phyloP scores from a whole-genome alignment of 92 coral and sea anemone genomes.

The Micromussa lordhowensis region DNA sequence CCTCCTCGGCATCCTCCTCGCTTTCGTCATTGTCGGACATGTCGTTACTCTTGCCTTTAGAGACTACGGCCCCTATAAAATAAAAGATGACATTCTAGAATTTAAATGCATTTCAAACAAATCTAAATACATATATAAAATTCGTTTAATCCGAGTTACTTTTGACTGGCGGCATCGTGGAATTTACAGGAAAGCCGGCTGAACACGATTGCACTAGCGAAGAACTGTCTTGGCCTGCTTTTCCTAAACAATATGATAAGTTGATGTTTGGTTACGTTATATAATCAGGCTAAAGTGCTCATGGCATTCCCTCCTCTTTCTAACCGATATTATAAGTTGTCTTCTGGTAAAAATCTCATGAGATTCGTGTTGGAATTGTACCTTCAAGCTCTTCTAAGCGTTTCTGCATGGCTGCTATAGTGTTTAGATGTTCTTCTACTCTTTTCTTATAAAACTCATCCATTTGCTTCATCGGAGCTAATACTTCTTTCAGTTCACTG shows the following conservation, averaged over 20 bases:
- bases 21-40: background rate
- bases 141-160: too few relatives aligned
- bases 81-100: constrained; percentile 9
- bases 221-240: background rate
- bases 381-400: background rate
- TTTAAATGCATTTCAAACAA: constrained; percentile 7
- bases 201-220: constrained; percentile 15
- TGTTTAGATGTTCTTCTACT: background rate
- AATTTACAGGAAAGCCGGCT: background rate
- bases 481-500: background rate
- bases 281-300: background rate
- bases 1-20: constrained; percentile 24
- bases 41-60: constrained; percentile 6
- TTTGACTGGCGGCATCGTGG: background rate
- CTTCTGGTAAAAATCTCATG: background rate
- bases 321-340: background rate
- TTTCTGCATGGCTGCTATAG: background rate
- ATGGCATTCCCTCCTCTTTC: background rate
- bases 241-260: constrained; percentile 5
- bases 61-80: constrained; percentile 13
- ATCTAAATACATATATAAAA: too few relatives aligned
- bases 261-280: background rate
- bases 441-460: background rate
- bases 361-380: background rate
- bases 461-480: background rate